Base-by-base conservation (phyloP, 2,888 invertebrate genomes). In the Rutpela maculata region DNA sequence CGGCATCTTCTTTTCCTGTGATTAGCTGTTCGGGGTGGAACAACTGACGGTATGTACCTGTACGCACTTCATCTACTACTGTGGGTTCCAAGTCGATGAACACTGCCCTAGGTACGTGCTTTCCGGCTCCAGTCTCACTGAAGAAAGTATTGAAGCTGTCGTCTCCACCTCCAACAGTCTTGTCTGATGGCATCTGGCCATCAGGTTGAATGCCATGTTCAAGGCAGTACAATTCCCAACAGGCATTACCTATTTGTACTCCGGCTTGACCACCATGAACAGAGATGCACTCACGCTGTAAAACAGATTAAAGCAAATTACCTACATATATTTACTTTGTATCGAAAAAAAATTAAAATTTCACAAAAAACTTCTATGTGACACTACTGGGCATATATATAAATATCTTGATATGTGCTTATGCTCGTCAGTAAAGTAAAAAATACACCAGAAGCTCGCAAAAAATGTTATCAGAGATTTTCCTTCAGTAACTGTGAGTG, bases 161-260 rank as follows among this genome's bases (percentile, higher is more conserved):
- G 12, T 59, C 59, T 19, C 59, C 59, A 22, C 59, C 59, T 59
- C 59, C 59, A 7, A 59, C 59, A 12, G 59, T 59, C 19, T 59
- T 59, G 59, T 59, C 59, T 19, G 59, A 59, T 19, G 59, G 59
- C 59, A 59, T 59, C 59, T 59, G 59, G 12, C 59, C 59, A 59
- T 59, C 59, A 15, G 59, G 59, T 59, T 59, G 59, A 15, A 59
- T 59, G 10, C 59, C 59, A 59, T 59, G 59, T 11, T 59, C 59
- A 18, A 59, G 59, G 5, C 59, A 59, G 59, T 59, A 59, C 59
- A 59, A 19, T 22, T 59, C 59, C 59, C 59, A 59, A 59, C 59
- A 59, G 59, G 59, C 59, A 59, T 59, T 59, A 12, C 59, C 59
- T 18, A 59, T 59, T 19, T 59, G 59, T 11, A 59, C 59, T 19